phyloP scores from a whole-genome alignment of 2,888 invertebrate genomes.

The Athalia circularis region DNA sequence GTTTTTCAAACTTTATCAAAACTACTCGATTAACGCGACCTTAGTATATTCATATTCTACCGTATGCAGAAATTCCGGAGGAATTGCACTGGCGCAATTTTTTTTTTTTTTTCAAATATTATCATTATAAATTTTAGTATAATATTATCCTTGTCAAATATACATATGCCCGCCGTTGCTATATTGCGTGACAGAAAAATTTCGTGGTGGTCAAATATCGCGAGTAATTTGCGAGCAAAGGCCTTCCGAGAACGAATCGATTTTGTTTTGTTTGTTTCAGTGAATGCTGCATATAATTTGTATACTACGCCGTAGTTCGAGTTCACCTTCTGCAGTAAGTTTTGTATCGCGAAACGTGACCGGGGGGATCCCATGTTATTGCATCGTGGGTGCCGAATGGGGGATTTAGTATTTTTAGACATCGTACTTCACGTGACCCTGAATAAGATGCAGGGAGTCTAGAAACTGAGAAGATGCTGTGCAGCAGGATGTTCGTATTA shows the following conservation, averaged over 20 bases:
- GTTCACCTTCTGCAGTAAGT: constrained; percentile 1
- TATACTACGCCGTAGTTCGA: too few species aligned
- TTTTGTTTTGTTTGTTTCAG: background rate
- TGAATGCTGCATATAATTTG: too few species aligned
- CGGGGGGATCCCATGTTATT: background rate
- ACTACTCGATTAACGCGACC: background rate
- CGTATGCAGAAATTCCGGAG: background rate
- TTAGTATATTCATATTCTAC: background rate
- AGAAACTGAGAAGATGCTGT: background rate
- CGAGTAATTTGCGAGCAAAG: background rate
- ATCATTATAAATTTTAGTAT: too few species aligned
- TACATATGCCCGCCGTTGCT: too few species aligned
- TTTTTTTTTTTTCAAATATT: too few species aligned
- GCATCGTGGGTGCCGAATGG: background rate
- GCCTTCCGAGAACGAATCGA: background rate
- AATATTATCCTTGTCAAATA: too few species aligned
- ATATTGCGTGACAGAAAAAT: background rate
- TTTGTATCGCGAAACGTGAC: constrained; percentile 32
- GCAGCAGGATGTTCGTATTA: constrained; percentile 10
- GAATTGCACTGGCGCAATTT: too few species aligned
- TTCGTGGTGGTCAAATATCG: background rate
- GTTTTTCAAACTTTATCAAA: constrained; percentile 28
- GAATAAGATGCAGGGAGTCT: background rate
- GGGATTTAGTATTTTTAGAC: constrained; percentile 28
- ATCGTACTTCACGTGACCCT: constrained; percentile 15